phyloP scores from a whole-genome alignment of 2,888 invertebrate genomes.

The Orthosia incerta region DNA sequence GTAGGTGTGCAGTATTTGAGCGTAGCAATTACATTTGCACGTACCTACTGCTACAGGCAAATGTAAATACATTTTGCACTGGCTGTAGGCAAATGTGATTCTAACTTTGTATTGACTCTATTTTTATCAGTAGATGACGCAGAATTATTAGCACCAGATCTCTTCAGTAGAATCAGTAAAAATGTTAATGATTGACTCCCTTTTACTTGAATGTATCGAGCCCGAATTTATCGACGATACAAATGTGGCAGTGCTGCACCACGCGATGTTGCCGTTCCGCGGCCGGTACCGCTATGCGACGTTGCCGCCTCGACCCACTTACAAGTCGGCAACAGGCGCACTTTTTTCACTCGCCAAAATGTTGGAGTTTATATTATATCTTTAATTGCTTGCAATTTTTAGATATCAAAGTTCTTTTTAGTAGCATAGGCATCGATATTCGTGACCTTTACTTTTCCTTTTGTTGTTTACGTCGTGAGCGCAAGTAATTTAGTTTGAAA shows the following conservation, averaged over 20 bases:
- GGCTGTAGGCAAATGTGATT: neutral
- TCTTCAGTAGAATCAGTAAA: slow-evolving; percentile 28
- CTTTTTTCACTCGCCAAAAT: slow-evolving; percentile 82
- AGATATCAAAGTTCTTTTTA: slow-evolving; percentile 45
- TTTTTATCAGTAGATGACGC: slow-evolving; percentile 13
- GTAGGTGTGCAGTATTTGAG: slow-evolving; percentile 7
- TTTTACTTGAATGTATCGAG: slow-evolving; percentile 39
- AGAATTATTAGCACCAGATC: slow-evolving; percentile 8
- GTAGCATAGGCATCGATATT: slow-evolving; percentile 39
- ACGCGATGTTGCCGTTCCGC: slow-evolving; percentile 76
- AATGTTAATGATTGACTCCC: slow-evolving; percentile 42
- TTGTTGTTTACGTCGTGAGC: slow-evolving; percentile 48
- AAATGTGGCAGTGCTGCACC: slow-evolving; percentile 54
- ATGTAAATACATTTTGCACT: neutral
- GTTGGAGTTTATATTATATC: slow-evolving; percentile 66
- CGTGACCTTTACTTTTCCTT: slow-evolving; percentile 61
- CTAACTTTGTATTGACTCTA: neutral
- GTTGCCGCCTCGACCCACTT: slow-evolving; percentile 84
- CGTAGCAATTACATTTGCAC: neutral
- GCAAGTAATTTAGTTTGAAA: slow-evolving; percentile 27
- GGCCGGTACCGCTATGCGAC: slow-evolving; percentile 81
- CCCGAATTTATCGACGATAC: slow-evolving; percentile 52
- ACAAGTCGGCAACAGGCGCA: slow-evolving; percentile 77
- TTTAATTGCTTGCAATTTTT: slow-evolving; percentile 63
- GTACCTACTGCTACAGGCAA: neutral